These are phyloP conservation scores for Onthophagus sagittarius DNA, from an alignment of 2,888 invertebrate genomes.

Conservation along the genomic window DNA sequence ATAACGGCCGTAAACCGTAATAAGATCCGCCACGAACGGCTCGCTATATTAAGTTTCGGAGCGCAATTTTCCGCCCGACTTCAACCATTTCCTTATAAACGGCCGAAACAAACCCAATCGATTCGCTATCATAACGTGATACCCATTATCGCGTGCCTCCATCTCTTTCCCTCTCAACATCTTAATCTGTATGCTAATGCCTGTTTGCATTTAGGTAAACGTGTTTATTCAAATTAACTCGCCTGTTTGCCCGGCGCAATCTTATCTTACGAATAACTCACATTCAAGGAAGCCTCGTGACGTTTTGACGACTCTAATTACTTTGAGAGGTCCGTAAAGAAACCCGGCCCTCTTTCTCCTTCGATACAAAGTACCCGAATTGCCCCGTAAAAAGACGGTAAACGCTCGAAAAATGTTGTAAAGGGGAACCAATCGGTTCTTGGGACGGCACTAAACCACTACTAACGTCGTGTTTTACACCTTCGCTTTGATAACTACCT, in stretches of 20 bases:
- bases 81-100: background rate
- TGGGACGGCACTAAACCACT: background rate
- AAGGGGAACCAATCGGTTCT: background rate
- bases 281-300: background rate
- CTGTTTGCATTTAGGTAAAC: background rate
- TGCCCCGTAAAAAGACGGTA: background rate
- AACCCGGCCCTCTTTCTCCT: background rate
- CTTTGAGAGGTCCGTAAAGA: constrained; percentile 8
- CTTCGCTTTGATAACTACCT: background rate
- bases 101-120: background rate
- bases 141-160: background rate
- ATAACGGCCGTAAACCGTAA: background rate
- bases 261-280: background rate
- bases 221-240: background rate
- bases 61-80: background rate
- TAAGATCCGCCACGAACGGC: background rate
- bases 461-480: background rate
- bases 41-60: background rate
- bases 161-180: background rate
- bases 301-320: constrained; percentile 10
- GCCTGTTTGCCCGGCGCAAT: background rate
- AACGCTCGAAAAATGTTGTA: background rate
- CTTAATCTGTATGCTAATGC: background rate
- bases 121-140: background rate
- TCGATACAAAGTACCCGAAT: background rate